These are phyloP conservation scores for Blastomussa wellsi DNA, from an alignment of 92 coral and sea anemone species.

Conservation along the genomic window DNA sequence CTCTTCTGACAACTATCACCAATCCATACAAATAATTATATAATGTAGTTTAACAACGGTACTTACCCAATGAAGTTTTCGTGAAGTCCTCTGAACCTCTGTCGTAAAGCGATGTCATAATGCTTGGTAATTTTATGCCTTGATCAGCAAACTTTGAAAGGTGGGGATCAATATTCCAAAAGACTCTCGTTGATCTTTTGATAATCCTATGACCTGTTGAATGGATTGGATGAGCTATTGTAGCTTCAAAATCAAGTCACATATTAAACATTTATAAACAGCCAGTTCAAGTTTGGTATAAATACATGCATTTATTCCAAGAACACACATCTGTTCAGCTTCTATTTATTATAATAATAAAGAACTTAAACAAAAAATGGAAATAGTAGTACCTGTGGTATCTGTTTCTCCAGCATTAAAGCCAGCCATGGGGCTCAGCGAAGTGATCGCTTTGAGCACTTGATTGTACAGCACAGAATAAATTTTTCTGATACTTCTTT, in stretches of 20 bases:
- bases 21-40: no score
- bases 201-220: slow-evolving; percentile 36
- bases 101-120: slow-evolving; percentile 39
- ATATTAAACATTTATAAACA: slow-evolving; percentile 35
- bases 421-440: slow-evolving; percentile 48
- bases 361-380: slow-evolving; percentile 6
- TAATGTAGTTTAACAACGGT: no score
- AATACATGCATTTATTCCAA: slow-evolving; percentile 32
- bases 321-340: slow-evolving; percentile 44
- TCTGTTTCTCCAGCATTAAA: slow-evolving; percentile 41
- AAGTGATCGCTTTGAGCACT: slow-evolving; percentile 33
- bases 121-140: slow-evolving; percentile 32
- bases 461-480: slow-evolving; percentile 36
- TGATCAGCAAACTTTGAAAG: slow-evolving; percentile 42
- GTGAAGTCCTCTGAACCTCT: slow-evolving; percentile 20
- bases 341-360: slow-evolving; percentile 15
- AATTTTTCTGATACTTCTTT: slow-evolving; percentile 26
- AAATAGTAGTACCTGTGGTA: slow-evolving; percentile 23
- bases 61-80: slow-evolving; percentile 26
- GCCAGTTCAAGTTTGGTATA: slow-evolving; percentile 44
- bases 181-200: slow-evolving; percentile 31
- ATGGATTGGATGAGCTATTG: slow-evolving; percentile 38
- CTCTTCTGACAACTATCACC: no score
- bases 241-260: slow-evolving; percentile 36
- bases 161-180: slow-evolving; percentile 46